Percentiles rank a stretch among this genome's conserved stretches.
These are phyloP conservation scores for Aptenodytes patagonicus DNA, from an alignment of 2,113 vertebrate genomes.

Conservation along the genomic window DNA sequence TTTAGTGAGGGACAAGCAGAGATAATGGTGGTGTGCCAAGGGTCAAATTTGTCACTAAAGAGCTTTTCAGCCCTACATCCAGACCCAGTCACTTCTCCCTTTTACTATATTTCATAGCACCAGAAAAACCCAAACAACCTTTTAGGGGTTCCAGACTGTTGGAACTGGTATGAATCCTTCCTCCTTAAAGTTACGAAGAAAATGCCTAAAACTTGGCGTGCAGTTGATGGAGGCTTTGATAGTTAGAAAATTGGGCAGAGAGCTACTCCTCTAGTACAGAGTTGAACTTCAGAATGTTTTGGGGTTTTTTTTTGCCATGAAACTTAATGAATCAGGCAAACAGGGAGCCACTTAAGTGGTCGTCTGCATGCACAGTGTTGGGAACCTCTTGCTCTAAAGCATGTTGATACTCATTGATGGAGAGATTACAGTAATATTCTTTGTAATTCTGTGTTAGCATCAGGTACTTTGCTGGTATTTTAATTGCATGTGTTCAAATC, in stretches of 20 bases:
- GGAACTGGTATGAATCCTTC: neutral
- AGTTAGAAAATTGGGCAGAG: neutral
- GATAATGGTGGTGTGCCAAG: neutral
- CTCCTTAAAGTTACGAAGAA: neutral
- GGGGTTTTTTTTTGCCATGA: neutral
- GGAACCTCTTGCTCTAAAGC: neutral
- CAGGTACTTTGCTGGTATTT: neutral
- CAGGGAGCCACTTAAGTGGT: neutral
- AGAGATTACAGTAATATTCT: neutral
- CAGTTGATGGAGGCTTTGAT: neutral
- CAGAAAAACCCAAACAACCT: accelerated
- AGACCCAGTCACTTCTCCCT: neutral
- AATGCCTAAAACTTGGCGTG: neutral
- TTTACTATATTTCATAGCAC: neutral
- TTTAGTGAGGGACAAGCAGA: neutral
- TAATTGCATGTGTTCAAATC: neutral
- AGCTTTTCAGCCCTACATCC: neutral
- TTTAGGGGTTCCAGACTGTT: neutral
- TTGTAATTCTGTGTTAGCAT: neutral
- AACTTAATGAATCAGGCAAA: neutral
- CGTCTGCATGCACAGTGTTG: neutral
- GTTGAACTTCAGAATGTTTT: neutral
- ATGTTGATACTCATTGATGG: neutral
- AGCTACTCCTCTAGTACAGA: neutral
- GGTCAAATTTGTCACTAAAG: neutral